These are phyloP conservation scores for Danio jaintianensis DNA, from an alignment of 2,797 vertebrate genomes.

Conservation along the genomic window DNA sequence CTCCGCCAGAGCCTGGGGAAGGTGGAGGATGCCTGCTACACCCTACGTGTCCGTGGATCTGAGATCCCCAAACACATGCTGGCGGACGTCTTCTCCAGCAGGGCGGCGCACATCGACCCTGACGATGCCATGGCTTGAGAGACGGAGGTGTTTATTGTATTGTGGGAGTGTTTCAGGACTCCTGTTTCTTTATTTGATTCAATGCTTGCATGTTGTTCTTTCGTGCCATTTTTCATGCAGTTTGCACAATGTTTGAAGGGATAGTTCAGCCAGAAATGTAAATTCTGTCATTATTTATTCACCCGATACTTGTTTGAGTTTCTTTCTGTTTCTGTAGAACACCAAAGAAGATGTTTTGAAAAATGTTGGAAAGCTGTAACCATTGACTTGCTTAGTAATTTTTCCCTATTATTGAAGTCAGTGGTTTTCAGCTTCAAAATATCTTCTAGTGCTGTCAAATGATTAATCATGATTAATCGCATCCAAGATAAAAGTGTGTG, in stretches of 20 bases:
- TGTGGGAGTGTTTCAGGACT: neutral
- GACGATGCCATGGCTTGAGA: constrained; percentile 89
- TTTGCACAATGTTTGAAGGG: neutral
- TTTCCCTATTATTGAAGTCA: too few relatives aligned
- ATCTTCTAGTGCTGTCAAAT: too few relatives aligned
- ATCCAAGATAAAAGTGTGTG: too few relatives aligned
- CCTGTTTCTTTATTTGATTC: neutral
- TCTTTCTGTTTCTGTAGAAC: too few relatives aligned
- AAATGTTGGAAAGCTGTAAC: too few relatives aligned
- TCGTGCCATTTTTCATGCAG: neutral
- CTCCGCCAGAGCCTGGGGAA: constrained; percentile 96
- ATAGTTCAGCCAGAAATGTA: too few relatives aligned
- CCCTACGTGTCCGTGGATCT: constrained; percentile 90
- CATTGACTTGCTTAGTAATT: too few relatives aligned
- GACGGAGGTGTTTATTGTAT: neutral
- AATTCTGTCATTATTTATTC: too few relatives aligned
- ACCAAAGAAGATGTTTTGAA: too few relatives aligned
- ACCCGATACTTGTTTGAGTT: too few relatives aligned
- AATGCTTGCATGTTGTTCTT: constrained; percentile 18
- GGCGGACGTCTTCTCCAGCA: constrained; percentile 92
- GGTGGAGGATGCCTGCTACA: constrained; percentile 96
- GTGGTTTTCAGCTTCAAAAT: too few relatives aligned
- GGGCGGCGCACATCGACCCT: constrained; percentile 86
- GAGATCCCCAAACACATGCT: constrained; percentile 98
- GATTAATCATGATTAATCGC: too few relatives aligned